Evolutionary conservation across 2,888 invertebrate genomes (phyloP), one percentile per base, ranked within the genome.

Genomic region (Acleris laterana): DNA sequence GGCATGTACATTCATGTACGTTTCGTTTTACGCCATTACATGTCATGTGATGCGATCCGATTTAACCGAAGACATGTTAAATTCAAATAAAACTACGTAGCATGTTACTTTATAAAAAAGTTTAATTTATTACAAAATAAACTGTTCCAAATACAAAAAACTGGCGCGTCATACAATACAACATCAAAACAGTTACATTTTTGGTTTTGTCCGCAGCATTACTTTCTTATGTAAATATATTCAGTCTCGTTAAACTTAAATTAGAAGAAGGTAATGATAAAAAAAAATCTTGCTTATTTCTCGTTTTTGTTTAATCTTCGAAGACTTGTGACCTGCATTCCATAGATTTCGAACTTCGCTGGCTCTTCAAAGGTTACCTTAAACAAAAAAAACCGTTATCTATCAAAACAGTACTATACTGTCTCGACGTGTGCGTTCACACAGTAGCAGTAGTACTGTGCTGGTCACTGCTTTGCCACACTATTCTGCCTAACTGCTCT

Each of bases 251-350:
- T 17, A 46, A 7, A 5, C n/a, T 46, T 16, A 17, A 46, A 46
- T 46, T 17, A 46, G 5, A 46, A 46, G 5, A 17, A 17, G n/a
- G n/a, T 16, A 17, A 51, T 13, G 2, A 51, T 16, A 50, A 6
- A 9, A 20, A 17, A 17, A 0, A 4, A 17, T 28, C 16, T 13
- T 20, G 44, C 62, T 70, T 74, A 88, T 70, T 78, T 79, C 64
- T 90, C 91, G 69, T 83, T 79, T 68, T 75, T 79, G 71, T 89
- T 89, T 72, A 91, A 78, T 80, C 84, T 84, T n/a, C 91, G 83
- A 62, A 92, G 75, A 71, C 82, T 85, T 5, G 88, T 87, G 9
- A 92, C 88, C 3, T 87, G 86, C 89, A 92, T 89, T 7, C 92
- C 92, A 70, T 86, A 91, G 32, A 92, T 89, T 0, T 72, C 48